Evolutionary conservation across 2,888 invertebrate genomes (phyloP), one percentile per base, ranked within the genome.

Genomic region (Drosophila parthenogenetica): DNA sequence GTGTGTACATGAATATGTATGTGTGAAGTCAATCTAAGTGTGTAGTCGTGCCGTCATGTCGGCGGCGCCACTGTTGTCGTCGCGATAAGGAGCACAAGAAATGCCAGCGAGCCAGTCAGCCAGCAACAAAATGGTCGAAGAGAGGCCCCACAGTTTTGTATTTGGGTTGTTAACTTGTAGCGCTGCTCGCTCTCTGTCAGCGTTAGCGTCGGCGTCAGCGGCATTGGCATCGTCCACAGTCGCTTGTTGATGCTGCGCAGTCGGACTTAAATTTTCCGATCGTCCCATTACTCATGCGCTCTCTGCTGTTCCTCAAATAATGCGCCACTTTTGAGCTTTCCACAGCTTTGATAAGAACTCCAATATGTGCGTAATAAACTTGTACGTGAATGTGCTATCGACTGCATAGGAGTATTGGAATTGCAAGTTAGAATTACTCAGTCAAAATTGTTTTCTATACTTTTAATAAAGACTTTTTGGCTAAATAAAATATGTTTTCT

Each of bases 11-110:
- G 29, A 29, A 29, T 29, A 29, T 29, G 43, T 57, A 19, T 48
- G 45, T 45, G 43, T 55, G 50, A 54, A 48, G 49, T 55, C 10
- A 64, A 58, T 35, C 45, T 69, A 43, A 58, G 69, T 49, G 19
- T 75, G 79, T 76, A 73, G 62, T 66, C 55, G 77, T 72, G 88
- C 81, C 87, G 85, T 84, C 85, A 81, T 74, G 85, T 87, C 75
- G 81, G 78, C 78, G 83, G 87, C 85, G 89, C 88, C 88, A 81
- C 89, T 85, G 87, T 72, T 71, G 83, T 87, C 78, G 79, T 85
- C 79, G 80, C 60, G 90, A 90, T 79, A 90, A 82, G 84, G 79
- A 88, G 74, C 77, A 61, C 80, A 80, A 82, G 81, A 82, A 85
- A 85, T 84, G 75, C 89, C 77, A 82, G 77, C 77, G 57, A 69